Evolutionary conservation across 1,140 invertebrate genomes (phyloP), one percentile per base, ranked within the genome.

Genomic region (Temnothorax curvispinosus): DNA sequence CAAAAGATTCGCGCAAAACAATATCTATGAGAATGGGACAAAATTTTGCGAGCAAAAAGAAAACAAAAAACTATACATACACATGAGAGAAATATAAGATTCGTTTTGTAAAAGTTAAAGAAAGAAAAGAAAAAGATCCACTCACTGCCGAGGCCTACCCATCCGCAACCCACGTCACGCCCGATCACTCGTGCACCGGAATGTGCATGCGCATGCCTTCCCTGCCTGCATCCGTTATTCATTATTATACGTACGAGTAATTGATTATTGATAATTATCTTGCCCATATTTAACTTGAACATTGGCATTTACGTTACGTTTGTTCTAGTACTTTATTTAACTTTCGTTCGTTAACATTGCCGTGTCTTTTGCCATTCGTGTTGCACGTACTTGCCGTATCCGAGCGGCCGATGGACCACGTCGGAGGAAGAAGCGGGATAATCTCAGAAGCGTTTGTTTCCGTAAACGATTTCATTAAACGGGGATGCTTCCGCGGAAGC

Each of bases 131-230:
- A 58, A 84, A 91, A 85, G 65, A 90, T 93, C 89, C 92, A 93
- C 87, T 94, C 92, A 94, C 94, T 93, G 89, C 91, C 92, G 92
- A 92, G 88, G 92, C 91, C 92, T 88, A 93, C 90, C 77, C 78
- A 78, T 92, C 91, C 92, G 90, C 87, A 88, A 89, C 91, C 88
- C 85, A 91, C 87, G 62, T 94, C 92, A 95, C 94, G 92, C 92
- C 91, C 89, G 76, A 90, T 91, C 90, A 92, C 86, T 93, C 71
- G 89, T 91, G 94, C 95, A 95, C 95, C 88, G 88, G 93, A 94
- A 95, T 95, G 94, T 77, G 94, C 94, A 94, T 95, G 94, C 69
- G 94, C 94, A 95, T 95, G 94, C 27, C 87, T 76, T 93, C 92
- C 92, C 82, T 81, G 91, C 92, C 93, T 94, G 92, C 90, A 90